Base-by-base conservation (phyloP, 2,113 vertebrate genomes). In the Scytalopus superciliaris region DNA sequence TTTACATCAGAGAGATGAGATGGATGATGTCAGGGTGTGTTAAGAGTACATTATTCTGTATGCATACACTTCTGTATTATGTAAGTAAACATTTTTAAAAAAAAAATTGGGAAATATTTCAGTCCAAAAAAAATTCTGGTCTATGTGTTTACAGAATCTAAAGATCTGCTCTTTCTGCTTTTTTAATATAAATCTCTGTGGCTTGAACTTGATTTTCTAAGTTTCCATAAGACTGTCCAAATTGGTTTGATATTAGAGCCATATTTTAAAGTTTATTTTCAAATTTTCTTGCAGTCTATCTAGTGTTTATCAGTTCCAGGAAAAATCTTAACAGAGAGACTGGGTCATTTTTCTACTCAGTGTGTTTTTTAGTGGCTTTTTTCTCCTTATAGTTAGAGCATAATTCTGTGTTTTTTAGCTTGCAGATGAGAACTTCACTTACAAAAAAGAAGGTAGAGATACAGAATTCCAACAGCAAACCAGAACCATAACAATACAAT, bases 281-380 rank as follows among this genome's bases (percentile, higher is more conserved):
- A 92, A 22, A 83, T 80, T 96, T 67, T 84, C 40, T 92, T 96
- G 37, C 37, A 92, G 37, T 75, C 47, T 90, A 72, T 84, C 55
- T 96, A 83, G 70, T 80, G 75, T 81, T 91, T 93, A 92, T 90
- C 62, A 57, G 69, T 92, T 96, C 90, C 92, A 93, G 93, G 73
- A 96, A 95, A 94, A 89, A 73, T 68, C 33, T 75, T 89, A 40
- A 94, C 60, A 75, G 49, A 84, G 40, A 86, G n/a, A 27, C 66
- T 84, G 45, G 52, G 49, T 84, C 19, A 79, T 88, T 92, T 96
- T 94, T 96, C 49, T 89, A 5, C 90, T 84, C 50, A 30, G 5
- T 64, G 68, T 3, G 33, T 7, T 67, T 73, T 87, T 68, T 74
- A 67, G 45, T 55, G 24, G 3, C 10, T 86, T 83, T 94, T 72